Evolutionary conservation across 1,140 invertebrate genomes (phyloP).

Genomic region (Acyrthosiphon pisum): DNA sequence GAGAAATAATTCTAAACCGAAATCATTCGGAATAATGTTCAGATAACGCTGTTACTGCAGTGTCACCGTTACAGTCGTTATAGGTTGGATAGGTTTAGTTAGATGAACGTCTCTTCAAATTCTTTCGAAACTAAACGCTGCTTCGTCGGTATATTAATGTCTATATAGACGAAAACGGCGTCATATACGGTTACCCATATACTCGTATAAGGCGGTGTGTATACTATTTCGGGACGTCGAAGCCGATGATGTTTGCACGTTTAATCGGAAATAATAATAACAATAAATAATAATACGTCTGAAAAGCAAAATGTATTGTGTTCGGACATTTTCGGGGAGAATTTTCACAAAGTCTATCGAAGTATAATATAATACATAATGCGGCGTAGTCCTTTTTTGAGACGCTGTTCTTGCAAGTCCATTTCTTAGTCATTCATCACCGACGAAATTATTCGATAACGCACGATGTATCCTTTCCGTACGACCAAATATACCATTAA

Average conservation of each 20-base stretch:
- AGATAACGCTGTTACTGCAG: background rate
- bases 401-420: background rate
- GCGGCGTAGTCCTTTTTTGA: background rate
- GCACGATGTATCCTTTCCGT: background rate
- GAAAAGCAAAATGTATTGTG: background rate
- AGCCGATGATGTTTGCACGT: background rate
- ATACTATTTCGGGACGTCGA: background rate
- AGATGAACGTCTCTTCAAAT: background rate
- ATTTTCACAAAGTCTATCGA: background rate
- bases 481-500: background rate
- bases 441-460: conserved; percentile 7
- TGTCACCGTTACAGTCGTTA: background rate
- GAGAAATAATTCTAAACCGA: background rate
- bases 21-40: background rate
- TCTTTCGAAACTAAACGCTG: background rate
- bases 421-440: conserved; percentile 12
- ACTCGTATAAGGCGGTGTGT: background rate
- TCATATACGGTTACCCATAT: background rate
- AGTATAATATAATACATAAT: background rate
- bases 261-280: background rate
- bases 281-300: background rate
- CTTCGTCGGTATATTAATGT: background rate
- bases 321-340: background rate
- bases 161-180: background rate
- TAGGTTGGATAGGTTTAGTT: background rate